phyloP scores from a whole-genome alignment of 2,888 invertebrate genomes.

The Sesia apiformis region DNA sequence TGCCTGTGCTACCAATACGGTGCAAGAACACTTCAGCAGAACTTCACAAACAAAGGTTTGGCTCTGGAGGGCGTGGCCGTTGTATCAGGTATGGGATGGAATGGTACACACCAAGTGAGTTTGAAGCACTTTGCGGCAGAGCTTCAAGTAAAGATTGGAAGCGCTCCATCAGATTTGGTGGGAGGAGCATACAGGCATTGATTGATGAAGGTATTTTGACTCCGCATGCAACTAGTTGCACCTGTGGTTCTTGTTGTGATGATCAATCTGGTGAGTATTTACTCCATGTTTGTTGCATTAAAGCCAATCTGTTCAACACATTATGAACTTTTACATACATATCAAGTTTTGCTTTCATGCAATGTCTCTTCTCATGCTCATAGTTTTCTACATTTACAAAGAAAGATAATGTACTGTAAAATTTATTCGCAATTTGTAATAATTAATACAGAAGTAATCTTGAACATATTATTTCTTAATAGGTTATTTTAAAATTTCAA shows the following conservation, averaged over 20 bases:
- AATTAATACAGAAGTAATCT: too few relatives aligned
- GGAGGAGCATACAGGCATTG: conserved; percentile 91
- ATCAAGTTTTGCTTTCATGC: too few relatives aligned
- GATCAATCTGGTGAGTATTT: conserved; percentile 91
- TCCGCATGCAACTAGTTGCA: conserved; percentile 96
- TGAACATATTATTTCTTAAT: too few relatives aligned
- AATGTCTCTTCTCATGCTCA: too few relatives aligned
- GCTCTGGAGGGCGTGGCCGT: conserved; percentile 92
- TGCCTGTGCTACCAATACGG: conserved; percentile 81
- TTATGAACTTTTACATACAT: too few relatives aligned
- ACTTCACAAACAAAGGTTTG: conserved; percentile 89
- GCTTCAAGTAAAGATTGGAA: conserved; percentile 98
- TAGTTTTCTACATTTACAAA: too few relatives aligned
- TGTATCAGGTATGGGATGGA: conserved; percentile 89
- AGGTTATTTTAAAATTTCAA: too few relatives aligned
- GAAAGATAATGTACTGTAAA: too few relatives aligned
- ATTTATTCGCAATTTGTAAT: too few relatives aligned
- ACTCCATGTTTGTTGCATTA: too few relatives aligned
- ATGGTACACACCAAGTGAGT: conserved; percentile 97
- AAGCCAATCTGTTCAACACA: too few relatives aligned
- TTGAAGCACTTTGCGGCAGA: conserved; percentile 92
- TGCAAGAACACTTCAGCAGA: conserved; percentile 96
- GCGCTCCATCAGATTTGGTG: conserved; percentile 93
- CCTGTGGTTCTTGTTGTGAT: conserved; percentile 96
- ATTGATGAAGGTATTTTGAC: conserved; percentile 93